Evolutionary conservation across 2,113 vertebrate species (phyloP).

Genomic region (Mormyrus lacerda): DNA sequence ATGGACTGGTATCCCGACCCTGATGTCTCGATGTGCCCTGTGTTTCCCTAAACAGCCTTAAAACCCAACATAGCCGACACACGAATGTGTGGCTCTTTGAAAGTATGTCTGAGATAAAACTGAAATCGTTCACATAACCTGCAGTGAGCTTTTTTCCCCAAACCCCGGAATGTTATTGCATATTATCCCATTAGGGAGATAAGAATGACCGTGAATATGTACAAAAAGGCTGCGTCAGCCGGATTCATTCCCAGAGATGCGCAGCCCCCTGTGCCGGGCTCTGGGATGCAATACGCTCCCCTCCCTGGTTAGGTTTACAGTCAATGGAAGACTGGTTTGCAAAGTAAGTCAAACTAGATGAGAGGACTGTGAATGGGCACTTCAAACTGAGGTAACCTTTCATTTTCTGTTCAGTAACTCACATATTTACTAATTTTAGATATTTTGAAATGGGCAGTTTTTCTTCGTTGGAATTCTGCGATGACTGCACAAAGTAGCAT

Average conservation of each 20-base stretch:
- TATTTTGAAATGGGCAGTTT: background rate
- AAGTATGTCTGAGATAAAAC: background rate
- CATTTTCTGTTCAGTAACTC: background rate
- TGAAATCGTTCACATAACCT: background rate
- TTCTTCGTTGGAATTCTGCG: too few species aligned
- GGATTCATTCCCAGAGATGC: background rate
- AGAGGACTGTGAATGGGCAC: constrained; percentile 34
- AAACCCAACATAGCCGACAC: background rate
- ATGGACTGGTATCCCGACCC: background rate
- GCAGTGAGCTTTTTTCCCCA: background rate
- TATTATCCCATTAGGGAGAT: background rate
- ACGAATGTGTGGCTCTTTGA: background rate
- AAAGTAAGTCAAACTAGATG: constrained; percentile 37
- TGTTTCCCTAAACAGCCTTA: background rate
- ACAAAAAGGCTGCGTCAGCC: background rate
- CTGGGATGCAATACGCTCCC: background rate
- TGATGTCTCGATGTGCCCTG: too few species aligned
- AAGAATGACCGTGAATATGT: background rate
- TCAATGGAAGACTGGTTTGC: background rate
- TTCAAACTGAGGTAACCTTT: constrained; percentile 37
- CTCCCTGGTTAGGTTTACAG: background rate
- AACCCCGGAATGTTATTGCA: background rate
- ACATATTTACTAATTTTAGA: background rate
- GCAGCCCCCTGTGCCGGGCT: background rate
- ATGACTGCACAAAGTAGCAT: background rate